Evolutionary conservation across 2,797 vertebrate species (phyloP), one percentile per base, ranked within the genome.

Genomic region (Pteropus rufus): DNA sequence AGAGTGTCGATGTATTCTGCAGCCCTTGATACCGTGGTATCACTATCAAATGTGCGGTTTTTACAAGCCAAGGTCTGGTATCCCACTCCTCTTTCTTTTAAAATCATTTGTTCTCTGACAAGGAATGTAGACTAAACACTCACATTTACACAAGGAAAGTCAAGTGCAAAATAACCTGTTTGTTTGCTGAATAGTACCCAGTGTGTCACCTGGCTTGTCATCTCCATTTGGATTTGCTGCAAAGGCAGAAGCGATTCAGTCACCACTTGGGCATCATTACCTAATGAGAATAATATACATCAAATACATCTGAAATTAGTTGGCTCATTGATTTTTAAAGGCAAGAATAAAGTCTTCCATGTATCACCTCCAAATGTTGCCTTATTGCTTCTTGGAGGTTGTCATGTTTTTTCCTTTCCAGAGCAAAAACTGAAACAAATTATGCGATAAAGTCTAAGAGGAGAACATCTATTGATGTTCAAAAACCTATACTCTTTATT

Each of bases 301-400:
- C 81, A 77, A 93, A 67, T 26, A n/a, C 49, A 36, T 62, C 69
- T 94, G 76, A 96, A 97, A 93, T 90, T 29, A 75, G 64, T 52
- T 93, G 88, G 29, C 80, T 96, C 79, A n/a, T 90, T 91, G 83
- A 86, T 54, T 93, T 97, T 95, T 96, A 93, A 92, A 93, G 93
- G 65, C 41, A 54, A 79, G 31, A 79, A 70, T 92, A 80, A 94
- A 89, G 41, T 82, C 80, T n/a, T 96, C 31, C 54, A 46, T 65
- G 34, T 65, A 36, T 65, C 24, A n/a, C 36, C 54, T 91, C 69
- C 67, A 93, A 89, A 90, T 83, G 34, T 41, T 85, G 41, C 16
- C 69, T 87, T 64, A 88, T 86, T 77, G 54, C 23, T 39, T 96
- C 54, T 95, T 85, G 81, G 58, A 95, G 41, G 54, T 36, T 26